A percentile compares a stretch with the other conserved stretches of the same genome.
Evolutionary conservation across 2,113 vertebrate genomes (phyloP).

Genomic region (Cathartes aura): DNA sequence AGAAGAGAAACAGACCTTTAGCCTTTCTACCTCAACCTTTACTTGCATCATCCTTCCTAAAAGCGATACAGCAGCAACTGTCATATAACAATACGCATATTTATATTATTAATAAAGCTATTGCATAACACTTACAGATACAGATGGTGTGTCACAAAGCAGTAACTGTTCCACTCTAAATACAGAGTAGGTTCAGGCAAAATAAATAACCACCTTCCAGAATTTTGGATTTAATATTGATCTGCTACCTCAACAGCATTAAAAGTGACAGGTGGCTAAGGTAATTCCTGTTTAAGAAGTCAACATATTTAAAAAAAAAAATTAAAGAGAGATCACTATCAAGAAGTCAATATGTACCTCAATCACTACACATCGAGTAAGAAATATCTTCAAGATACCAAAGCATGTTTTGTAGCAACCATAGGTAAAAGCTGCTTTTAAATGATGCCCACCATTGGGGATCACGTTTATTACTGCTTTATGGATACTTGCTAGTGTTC

Average conservation of each 20-base stretch:
- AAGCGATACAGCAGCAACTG: background rate
- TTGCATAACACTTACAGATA: background rate
- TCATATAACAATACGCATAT: background rate
- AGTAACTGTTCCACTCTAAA: background rate
- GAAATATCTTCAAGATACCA: background rate
- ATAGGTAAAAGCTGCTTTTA: background rate
- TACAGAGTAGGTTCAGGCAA: background rate
- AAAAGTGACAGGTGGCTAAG: background rate
- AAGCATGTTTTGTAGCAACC: background rate
- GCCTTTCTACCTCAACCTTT: background rate
- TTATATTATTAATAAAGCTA: background rate
- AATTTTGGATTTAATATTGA: background rate
- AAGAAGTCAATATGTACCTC: background rate
- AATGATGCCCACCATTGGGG: background rate
- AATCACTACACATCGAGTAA: background rate
- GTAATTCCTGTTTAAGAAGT: background rate
- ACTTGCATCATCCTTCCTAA: background rate
- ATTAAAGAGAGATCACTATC: background rate
- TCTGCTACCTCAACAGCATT: background rate
- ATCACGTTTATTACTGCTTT: background rate
- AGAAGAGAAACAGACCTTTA: background rate
- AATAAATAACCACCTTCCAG: background rate
- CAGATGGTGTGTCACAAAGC: background rate
- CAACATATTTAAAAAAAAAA: background rate
- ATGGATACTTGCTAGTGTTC: background rate